Conservation (phyloP, 2,113 vertebrate species). For the Progne subis region DNA sequence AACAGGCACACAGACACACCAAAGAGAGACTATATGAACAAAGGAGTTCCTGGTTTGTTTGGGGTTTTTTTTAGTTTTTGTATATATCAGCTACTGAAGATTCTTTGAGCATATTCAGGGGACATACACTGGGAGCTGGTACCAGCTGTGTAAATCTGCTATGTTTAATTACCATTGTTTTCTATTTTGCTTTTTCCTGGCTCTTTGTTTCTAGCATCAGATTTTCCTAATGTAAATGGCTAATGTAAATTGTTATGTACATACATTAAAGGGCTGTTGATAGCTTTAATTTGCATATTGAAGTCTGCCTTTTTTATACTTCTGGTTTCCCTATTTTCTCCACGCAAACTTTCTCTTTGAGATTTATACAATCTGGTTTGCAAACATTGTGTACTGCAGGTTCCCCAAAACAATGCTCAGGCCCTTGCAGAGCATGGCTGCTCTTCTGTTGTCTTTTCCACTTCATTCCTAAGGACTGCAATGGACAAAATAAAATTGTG, state of each 20-base stretch:
- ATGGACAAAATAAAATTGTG: neutral
- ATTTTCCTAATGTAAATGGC: neutral
- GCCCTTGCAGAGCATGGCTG: fast-evolving
- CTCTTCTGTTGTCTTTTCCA: neutral
- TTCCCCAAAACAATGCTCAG: neutral
- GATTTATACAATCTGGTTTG: neutral
- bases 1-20: neutral
- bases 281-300: neutral
- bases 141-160: neutral
- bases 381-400: neutral
- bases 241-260: neutral
- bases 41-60: neutral
- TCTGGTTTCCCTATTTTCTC: neutral
- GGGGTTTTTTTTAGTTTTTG: neutral
- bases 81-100: neutral
- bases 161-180: neutral
- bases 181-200: neutral
- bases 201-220: neutral
- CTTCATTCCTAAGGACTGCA: neutral
- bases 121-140: neutral
- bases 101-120: neutral
- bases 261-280: neutral
- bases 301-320: neutral
- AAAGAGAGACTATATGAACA: neutral
- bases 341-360: neutral